These are phyloP conservation scores for Microvelia longipes DNA, from an alignment of 1,140 invertebrate genomes.

Conservation along the genomic window DNA sequence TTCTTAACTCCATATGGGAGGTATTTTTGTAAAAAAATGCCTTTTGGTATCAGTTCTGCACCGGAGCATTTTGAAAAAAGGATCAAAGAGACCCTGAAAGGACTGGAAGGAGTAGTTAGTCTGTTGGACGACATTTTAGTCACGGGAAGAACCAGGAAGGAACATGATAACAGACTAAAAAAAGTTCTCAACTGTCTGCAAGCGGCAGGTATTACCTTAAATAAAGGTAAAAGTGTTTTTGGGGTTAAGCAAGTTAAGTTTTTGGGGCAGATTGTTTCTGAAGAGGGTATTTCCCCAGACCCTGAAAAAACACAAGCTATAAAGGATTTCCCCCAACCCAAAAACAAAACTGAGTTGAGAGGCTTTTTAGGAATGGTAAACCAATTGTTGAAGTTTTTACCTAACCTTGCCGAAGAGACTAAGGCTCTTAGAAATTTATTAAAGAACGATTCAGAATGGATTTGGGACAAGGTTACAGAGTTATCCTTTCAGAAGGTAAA, in stretches of 20 bases:
- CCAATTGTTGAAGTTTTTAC: not conserved
- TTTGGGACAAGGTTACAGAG: not conserved
- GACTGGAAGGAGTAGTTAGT: not conserved
- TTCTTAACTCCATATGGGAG: not conserved
- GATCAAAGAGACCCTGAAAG: not conserved
- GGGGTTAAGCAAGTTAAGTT: not conserved
- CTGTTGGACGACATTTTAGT: not conserved
- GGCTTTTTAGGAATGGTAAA: not conserved
- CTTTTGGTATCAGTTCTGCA: not conserved
- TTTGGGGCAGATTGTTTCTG: not conserved
- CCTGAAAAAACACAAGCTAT: not conserved
- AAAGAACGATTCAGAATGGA: not conserved
- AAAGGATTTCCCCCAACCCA: not conserved
- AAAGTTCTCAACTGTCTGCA: not conserved
- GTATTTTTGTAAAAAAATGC: not conserved
- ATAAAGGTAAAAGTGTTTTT: not conserved
- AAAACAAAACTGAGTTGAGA: not conserved
- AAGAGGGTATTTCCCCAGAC: not conserved
- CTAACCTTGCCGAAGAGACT: not conserved
- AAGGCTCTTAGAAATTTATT: not conserved
- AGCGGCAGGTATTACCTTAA: slow-evolving; percentile 1
- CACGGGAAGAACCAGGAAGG: not conserved
- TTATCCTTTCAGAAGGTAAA: not conserved
- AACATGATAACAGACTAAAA: not conserved
- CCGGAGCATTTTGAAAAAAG: not conserved